phyloP scores from a whole-genome alignment of 2,113 vertebrate genomes.

The human (Homo sapiens) region DNA sequence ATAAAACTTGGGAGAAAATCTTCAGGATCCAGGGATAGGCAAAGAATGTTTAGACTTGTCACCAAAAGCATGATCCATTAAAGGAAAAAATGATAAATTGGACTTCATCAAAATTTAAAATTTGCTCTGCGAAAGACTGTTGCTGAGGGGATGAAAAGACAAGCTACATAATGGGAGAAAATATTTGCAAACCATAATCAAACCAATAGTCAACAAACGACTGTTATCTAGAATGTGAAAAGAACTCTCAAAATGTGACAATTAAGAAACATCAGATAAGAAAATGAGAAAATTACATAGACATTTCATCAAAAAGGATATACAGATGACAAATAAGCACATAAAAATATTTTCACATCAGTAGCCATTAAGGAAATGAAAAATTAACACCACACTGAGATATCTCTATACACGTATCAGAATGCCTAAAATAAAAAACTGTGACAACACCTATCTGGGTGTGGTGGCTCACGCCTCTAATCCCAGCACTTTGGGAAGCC shows the following conservation, averaged over 20 bases:
- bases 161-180: neutral
- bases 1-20: neutral
- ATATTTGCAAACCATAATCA: neutral
- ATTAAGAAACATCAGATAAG: neutral
- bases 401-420: neutral
- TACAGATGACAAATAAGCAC: neutral
- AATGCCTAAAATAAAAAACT: neutral
- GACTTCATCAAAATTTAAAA: neutral
- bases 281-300: neutral
- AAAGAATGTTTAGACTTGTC: neutral
- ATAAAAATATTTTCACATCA: neutral
- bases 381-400: neutral
- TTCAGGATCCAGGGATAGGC: neutral
- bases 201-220: neutral
- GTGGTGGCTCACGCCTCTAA: too few relatives aligned
- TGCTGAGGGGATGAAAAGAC: neutral
- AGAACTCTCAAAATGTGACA: neutral
- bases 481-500: too few relatives aligned
- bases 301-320: neutral
- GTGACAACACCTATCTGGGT: neutral
- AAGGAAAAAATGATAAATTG: neutral
- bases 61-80: neutral
- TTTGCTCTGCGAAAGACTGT: neutral
- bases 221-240: neutral
- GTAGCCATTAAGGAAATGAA: neutral